Conservation (phyloP, 30 jellyfish, hydroid and myxozoan genomes). For the Aurelia sp. region DNA sequence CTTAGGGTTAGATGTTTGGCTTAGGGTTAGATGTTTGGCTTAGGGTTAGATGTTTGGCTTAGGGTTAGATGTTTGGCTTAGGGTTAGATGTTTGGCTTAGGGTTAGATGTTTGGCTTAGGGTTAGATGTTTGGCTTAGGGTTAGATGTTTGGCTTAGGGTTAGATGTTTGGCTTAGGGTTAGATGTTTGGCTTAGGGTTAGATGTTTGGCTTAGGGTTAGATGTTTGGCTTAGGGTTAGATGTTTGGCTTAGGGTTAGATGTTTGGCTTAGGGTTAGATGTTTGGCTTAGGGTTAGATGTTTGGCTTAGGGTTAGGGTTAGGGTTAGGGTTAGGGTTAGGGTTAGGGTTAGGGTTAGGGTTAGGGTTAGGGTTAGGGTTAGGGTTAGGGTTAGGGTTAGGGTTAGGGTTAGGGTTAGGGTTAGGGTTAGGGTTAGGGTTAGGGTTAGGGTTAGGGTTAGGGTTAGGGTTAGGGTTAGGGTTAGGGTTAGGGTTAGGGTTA, state of each 20-base stretch:
- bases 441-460: constrained; percentile 51
- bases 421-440: background rate
- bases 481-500: constrained; percentile 47
- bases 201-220: too few relatives aligned
- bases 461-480: constrained; percentile 12
- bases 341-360: constrained; percentile 39
- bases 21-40: too few relatives aligned
- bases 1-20: too few relatives aligned
- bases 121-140: too few relatives aligned
- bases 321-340: constrained; percentile 22
- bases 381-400: constrained; percentile 45
- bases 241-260: constrained; percentile 16
- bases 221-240: too few relatives aligned
- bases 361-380: constrained; percentile 33
- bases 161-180: background rate
- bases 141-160: too few relatives aligned
- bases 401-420: constrained; percentile 50
- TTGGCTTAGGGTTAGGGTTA: constrained; percentile 3
- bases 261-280: constrained; percentile 28
- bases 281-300: background rate
- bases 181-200: constrained; percentile 28
- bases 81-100: background rate
- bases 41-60: too few relatives aligned
- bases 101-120: background rate
- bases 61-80: too few relatives aligned